Evolutionary conservation across 2,113 vertebrate species (phyloP).

Genomic region (Gallinago jamesoni): DNA sequence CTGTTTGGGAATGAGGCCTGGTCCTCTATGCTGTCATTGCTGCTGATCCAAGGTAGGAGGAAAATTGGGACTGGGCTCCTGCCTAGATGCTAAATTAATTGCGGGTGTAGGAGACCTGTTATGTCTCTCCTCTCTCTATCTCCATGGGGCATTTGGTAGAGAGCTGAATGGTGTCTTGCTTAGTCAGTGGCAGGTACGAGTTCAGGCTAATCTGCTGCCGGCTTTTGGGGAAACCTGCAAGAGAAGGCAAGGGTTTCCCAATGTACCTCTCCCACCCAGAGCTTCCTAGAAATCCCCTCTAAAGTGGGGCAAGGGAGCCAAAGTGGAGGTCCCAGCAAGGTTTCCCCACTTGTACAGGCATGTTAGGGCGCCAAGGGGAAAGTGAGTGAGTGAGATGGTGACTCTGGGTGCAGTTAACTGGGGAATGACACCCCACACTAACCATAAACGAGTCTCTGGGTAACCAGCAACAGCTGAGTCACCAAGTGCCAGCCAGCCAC

Average conservation of each 20-base stretch:
- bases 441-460: background rate
- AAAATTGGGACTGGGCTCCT: background rate
- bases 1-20: background rate
- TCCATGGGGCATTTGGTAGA: fast-evolving
- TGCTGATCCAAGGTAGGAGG: background rate
- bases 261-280: background rate
- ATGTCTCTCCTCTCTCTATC: fast-evolving
- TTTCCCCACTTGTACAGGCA: background rate
- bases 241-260: background rate
- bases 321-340: background rate
- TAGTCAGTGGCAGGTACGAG: background rate
- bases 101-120: background rate
- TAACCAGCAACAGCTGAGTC: background rate
- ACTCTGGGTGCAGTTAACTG: background rate
- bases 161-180: background rate
- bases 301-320: fast-evolving
- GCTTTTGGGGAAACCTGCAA: background rate
- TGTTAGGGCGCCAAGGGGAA: background rate
- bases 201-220: background rate
- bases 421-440: background rate
- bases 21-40: background rate
- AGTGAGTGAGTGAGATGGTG: background rate
- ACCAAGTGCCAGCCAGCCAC: background rate
- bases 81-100: background rate
- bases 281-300: background rate